These are phyloP conservation scores for Napeogenes inachia DNA, from an alignment of 2,888 invertebrate genomes.

Conservation along the genomic window DNA sequence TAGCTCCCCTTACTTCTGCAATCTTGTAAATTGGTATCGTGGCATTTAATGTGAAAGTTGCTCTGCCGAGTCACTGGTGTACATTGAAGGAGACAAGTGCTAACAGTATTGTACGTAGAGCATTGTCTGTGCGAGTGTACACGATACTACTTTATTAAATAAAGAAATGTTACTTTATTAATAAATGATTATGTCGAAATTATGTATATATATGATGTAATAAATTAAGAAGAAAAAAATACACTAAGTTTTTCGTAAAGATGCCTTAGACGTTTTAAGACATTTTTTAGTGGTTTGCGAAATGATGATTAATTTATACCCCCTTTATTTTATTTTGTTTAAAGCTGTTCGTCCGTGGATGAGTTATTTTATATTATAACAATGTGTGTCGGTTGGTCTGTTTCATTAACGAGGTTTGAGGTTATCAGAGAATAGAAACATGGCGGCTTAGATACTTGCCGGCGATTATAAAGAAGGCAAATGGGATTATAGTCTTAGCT, in stretches of 20 bases:
- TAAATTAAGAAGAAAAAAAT: slow-evolving; percentile 67
- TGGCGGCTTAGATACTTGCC: slow-evolving; percentile 64
- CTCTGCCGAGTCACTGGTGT: no score
- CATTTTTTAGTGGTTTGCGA: slow-evolving; percentile 50
- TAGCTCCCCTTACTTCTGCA: no score
- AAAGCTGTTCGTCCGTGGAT: no score
- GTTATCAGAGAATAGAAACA: slow-evolving; percentile 60
- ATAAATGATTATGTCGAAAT: slow-evolving; percentile 71
- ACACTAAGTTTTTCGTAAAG: slow-evolving; percentile 72
- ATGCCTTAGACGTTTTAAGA: slow-evolving; percentile 72
- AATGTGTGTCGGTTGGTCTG: slow-evolving; percentile 51
- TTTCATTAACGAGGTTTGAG: slow-evolving; percentile 68
- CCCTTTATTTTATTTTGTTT: slow-evolving; percentile 39
- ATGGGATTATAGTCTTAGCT: slow-evolving; percentile 67
- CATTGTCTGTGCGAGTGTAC: no score
- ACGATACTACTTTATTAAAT: no score
- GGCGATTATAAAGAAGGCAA: slow-evolving; percentile 56
- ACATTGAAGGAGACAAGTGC: no score
- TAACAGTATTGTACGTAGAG: no score
- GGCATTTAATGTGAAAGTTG: no score
- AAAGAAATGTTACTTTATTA: slow-evolving; percentile 63
- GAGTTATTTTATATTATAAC: no score
- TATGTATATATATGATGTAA: slow-evolving; percentile 76
- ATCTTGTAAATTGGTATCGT: no score
- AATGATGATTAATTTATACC: slow-evolving; percentile 50